Percentiles rank a stretch among this genome's conserved stretches.
Evolutionary conservation across 2,113 vertebrate species (phyloP).

Genomic region (Heloderma charlesbogerti): DNA sequence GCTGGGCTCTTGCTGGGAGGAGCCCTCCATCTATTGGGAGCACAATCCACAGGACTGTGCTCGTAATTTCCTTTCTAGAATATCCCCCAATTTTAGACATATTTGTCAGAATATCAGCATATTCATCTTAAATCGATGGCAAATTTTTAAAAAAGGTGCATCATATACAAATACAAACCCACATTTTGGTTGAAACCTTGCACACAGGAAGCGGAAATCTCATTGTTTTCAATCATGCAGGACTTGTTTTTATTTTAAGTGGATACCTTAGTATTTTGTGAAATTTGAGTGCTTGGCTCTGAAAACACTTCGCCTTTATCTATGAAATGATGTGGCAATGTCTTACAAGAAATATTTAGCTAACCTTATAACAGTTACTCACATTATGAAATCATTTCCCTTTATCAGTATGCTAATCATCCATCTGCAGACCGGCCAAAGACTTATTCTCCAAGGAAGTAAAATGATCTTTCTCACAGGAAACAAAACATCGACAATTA

Average conservation of each 20-base stretch:
- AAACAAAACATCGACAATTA: background rate
- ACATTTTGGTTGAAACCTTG: background rate
- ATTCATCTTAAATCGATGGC: background rate
- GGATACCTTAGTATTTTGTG: background rate
- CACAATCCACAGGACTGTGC: too few relatives aligned
- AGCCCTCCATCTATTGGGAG: too few relatives aligned
- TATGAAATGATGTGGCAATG: background rate
- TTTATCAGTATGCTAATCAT: conserved; percentile 6
- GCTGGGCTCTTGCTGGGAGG: too few relatives aligned
- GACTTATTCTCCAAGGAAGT: background rate
- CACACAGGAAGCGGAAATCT: background rate
- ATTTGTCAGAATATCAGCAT: background rate
- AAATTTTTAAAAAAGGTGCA: background rate
- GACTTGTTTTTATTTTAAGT: background rate
- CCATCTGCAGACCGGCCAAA: background rate
- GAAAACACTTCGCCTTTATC: background rate
- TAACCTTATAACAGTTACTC: background rate
- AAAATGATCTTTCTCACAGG: background rate
- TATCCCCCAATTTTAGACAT: background rate
- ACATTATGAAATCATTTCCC: conserved; percentile 2
- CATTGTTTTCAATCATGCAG: background rate
- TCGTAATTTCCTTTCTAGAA: too few relatives aligned
- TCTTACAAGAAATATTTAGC: background rate
- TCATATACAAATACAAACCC: background rate
- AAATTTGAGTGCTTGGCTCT: background rate